phyloP scores from a whole-genome alignment of 2,113 vertebrate species.

The Ptychochromis oligacanthus region DNA sequence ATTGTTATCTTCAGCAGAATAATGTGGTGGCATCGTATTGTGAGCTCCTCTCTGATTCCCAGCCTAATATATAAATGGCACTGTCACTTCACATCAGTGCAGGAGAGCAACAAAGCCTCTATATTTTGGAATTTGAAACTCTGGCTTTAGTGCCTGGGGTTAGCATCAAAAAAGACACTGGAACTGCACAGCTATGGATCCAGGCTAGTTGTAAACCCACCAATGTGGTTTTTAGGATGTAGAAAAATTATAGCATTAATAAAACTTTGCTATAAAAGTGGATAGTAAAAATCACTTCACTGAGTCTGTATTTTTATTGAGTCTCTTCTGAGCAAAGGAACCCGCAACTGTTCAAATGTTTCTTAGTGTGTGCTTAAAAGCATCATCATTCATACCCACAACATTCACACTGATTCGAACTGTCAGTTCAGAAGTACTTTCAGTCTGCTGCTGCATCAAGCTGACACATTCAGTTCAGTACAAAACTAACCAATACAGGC shows the following conservation, averaged over 20 bases:
- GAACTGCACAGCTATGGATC: neutral
- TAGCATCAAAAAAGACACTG: neutral
- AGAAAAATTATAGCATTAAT: neutral
- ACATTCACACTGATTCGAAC: neutral
- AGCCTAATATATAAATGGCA: too few relatives aligned
- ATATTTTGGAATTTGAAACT: neutral
- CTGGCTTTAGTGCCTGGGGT: too few relatives aligned
- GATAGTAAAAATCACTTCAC: neutral
- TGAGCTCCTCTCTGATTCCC: neutral
- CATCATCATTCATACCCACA: neutral
- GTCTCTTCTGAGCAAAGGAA: neutral
- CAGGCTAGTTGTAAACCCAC: too few relatives aligned
- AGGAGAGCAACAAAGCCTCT: neutral
- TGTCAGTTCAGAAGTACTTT: constrained; percentile 12
- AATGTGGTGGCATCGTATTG: neutral
- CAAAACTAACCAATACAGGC: neutral
- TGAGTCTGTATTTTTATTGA: neutral
- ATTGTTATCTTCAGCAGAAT: neutral
- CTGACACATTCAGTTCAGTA: constrained; percentile 12
- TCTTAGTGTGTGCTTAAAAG: neutral
- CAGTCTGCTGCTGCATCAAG: neutral
- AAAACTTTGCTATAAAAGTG: neutral
- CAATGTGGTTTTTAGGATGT: too few relatives aligned
- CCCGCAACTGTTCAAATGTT: neutral
- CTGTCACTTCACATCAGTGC: neutral